Percentiles rank a stretch among this genome's conserved stretches.
Conservation (phyloP, 2,888 invertebrate species). For the Zele albiditarsus region DNA sequence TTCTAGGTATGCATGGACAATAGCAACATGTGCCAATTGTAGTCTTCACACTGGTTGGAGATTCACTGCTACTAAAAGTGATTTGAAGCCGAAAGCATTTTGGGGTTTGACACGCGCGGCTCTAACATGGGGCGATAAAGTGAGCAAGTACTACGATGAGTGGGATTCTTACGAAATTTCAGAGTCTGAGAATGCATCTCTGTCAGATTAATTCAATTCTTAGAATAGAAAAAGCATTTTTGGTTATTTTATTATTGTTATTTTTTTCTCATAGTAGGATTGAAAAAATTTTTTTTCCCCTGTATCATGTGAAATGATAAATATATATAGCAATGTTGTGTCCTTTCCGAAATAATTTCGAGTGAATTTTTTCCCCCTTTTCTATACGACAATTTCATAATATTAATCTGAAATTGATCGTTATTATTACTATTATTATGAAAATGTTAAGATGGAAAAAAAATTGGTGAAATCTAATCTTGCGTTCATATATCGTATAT, state of each 20-base stretch:
- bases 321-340: neutral
- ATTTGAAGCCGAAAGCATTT: conserved; percentile 80
- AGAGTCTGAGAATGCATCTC: neutral
- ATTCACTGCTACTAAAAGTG: conserved; percentile 79
- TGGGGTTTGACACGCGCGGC: conserved; percentile 81
- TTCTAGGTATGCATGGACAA: conserved; percentile 84
- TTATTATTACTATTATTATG: neutral
- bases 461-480: conserved; percentile 32
- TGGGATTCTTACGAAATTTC: neutral
- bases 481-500: conserved; percentile 70
- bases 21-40: conserved; percentile 81
- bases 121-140: conserved; percentile 46
- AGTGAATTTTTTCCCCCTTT: neutral
- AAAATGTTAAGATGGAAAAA: neutral
- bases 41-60: conserved; percentile 85
- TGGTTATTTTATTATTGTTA: neutral
- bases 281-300: neutral
- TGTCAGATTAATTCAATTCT: neutral
- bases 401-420: neutral
- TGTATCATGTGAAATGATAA: neutral
- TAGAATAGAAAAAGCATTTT: neutral
- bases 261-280: too few species aligned
- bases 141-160: neutral
- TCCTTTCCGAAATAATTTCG: neutral
- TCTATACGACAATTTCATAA: neutral